phyloP scores from a whole-genome alignment of 2,113 vertebrate species.

The Rhinopomastus cyanomelas region DNA sequence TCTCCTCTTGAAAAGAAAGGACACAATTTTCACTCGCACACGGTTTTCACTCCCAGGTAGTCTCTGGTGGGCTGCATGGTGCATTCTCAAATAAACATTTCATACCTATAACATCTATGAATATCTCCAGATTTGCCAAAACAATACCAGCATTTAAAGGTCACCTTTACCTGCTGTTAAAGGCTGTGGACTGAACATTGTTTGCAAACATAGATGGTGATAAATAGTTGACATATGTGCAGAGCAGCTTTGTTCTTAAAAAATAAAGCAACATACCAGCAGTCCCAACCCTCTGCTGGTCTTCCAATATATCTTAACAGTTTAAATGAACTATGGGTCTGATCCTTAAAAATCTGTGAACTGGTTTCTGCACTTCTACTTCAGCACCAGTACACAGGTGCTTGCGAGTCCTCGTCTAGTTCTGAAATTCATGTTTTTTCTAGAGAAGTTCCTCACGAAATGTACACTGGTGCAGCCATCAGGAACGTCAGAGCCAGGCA shows the following conservation, averaged over 20 bases:
- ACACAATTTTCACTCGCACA: neutral
- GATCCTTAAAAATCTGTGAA: neutral
- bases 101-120: neutral
- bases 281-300: neutral
- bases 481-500: neutral
- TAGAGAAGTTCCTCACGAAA: neutral
- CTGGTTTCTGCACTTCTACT: neutral
- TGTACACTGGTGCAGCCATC: no score
- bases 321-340: neutral
- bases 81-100: neutral
- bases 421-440: neutral
- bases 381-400: neutral
- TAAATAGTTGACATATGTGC: neutral
- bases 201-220: neutral
- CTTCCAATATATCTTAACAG: neutral
- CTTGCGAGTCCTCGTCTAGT: neutral
- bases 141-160: neutral
- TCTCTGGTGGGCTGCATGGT: neutral
- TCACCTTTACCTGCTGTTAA: neutral
- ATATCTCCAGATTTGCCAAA: neutral
- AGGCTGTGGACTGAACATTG: neutral
- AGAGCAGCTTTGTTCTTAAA: neutral
- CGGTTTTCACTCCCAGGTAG: neutral
- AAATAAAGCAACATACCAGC: neutral
- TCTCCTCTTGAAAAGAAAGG: constrained; percentile 20